Conservation (phyloP, 2,113 vertebrate genomes). For the Scytalopus superciliaris region DNA sequence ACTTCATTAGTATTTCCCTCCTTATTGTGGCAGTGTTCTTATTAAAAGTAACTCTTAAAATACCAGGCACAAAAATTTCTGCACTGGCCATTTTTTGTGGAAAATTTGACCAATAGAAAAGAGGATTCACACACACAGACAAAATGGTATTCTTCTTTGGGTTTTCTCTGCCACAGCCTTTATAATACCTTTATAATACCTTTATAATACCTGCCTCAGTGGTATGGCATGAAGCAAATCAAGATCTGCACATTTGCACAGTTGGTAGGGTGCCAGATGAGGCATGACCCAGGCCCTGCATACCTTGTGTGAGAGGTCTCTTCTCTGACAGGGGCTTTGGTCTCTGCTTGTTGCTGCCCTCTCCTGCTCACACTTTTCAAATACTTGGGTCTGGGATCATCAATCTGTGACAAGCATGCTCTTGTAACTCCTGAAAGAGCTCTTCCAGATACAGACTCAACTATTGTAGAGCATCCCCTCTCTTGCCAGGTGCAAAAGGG, state of each 20-base stretch:
- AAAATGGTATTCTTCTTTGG: background rate
- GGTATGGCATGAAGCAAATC: background rate
- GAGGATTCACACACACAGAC: rapidly evolving
- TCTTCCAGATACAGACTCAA: background rate
- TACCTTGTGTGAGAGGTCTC: background rate
- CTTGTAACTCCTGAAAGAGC: background rate
- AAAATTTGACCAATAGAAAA: background rate
- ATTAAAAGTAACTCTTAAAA: background rate
- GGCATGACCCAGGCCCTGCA: background rate
- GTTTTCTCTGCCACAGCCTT: background rate
- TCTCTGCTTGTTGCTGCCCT: conserved; percentile 10
- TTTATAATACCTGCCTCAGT: background rate
- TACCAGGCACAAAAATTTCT: background rate
- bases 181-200: background rate
- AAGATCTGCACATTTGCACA: background rate
- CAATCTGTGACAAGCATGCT: background rate
- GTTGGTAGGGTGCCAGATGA: background rate
- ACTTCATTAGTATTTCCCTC: background rate
- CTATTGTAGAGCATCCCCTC: background rate
- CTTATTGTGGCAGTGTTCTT: background rate
- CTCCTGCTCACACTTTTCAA: background rate
- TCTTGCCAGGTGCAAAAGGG: background rate
- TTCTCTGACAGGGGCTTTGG: background rate
- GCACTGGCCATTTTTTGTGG: background rate
- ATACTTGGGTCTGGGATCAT: background rate